Conservation (phyloP, 1,140 invertebrate species). For the Delia radicum region DNA sequence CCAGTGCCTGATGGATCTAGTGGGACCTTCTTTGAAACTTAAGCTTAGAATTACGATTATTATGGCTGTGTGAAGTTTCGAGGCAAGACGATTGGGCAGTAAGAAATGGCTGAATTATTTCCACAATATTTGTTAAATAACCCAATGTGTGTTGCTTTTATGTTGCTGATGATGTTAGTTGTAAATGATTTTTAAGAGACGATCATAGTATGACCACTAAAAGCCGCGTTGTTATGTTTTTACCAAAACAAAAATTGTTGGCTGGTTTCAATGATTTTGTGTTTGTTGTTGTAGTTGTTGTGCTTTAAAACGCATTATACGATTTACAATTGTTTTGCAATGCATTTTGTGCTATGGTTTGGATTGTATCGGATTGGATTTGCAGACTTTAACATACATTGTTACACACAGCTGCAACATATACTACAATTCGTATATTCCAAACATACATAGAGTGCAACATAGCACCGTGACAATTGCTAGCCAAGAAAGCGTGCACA, state of each 20-base stretch:
- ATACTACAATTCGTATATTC: background rate
- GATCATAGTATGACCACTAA: background rate
- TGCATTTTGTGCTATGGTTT: background rate
- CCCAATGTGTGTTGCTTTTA: too few species aligned
- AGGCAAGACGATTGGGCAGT: too few species aligned
- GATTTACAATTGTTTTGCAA: background rate
- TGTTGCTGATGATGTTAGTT: background rate
- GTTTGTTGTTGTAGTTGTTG: too few species aligned
- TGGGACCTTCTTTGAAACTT: too few species aligned
- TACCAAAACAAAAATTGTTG: background rate
- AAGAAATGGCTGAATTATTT: too few species aligned
- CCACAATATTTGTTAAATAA: too few species aligned
- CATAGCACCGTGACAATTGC: slow-evolving; percentile 19
- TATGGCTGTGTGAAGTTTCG: too few species aligned
- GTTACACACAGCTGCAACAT: background rate
- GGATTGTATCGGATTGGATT: background rate
- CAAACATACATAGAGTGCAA: background rate
- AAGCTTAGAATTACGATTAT: too few species aligned
- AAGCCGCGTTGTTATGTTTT: background rate
- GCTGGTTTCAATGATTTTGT: too few species aligned
- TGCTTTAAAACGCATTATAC: background rate
- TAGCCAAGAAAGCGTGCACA: slow-evolving; percentile 13
- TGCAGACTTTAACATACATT: background rate
- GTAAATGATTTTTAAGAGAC: slow-evolving; percentile 1
- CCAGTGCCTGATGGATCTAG: too few species aligned